These are phyloP conservation scores for Antrozous pallidus DNA, from an alignment of 2,797 vertebrate genomes.

Conservation along the genomic window DNA sequence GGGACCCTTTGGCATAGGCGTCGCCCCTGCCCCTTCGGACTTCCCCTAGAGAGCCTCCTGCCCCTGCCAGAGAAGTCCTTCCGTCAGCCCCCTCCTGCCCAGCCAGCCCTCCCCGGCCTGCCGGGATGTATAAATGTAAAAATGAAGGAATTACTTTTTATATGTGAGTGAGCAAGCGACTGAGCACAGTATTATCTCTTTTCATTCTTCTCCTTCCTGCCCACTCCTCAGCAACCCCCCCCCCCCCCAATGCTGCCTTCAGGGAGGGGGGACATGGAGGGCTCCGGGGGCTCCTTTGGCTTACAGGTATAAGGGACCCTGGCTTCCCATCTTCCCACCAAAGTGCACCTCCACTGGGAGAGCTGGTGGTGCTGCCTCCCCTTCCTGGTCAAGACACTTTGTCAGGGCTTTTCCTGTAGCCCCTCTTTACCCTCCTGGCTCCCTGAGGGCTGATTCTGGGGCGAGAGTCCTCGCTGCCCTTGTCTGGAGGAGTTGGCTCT, in stretches of 20 bases:
- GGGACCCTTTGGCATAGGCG: conserved; percentile 93
- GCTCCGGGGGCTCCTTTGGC: conserved; percentile 49
- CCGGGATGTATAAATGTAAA: conserved; percentile 97
- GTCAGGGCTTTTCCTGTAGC: not conserved
- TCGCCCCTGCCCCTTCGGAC: conserved; percentile 65
- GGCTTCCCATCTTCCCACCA: not conserved
- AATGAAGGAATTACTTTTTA: conserved; percentile 99
- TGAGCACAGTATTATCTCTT: conserved; percentile 93
- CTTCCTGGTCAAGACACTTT: conserved; percentile 44
- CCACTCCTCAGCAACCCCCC: conserved; percentile 83
- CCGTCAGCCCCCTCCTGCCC: conserved; percentile 64
- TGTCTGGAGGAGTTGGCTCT: conserved; percentile 36
- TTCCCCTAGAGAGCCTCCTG: conserved; percentile 42
- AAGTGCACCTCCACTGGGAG: conserved; percentile 7
- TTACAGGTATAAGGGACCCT: conserved; percentile 28
- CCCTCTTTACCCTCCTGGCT: not conserved
- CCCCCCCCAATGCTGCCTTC: conserved; percentile 62
- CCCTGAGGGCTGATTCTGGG: conserved; percentile 9
- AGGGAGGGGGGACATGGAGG: conserved; percentile 43
- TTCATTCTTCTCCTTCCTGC: conserved; percentile 85
- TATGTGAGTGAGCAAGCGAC: conserved; percentile 89
- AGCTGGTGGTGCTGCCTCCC: conserved; percentile 10
- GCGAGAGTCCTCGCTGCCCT: too few species aligned
- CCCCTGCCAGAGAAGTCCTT: conserved; percentile 48
- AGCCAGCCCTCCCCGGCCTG: conserved; percentile 75